Percentiles rank a stretch among this genome's conserved stretches.
These are phyloP conservation scores for Eurystomus glaucurus DNA, from an alignment of 2,797 vertebrate species.

Conservation along the genomic window DNA sequence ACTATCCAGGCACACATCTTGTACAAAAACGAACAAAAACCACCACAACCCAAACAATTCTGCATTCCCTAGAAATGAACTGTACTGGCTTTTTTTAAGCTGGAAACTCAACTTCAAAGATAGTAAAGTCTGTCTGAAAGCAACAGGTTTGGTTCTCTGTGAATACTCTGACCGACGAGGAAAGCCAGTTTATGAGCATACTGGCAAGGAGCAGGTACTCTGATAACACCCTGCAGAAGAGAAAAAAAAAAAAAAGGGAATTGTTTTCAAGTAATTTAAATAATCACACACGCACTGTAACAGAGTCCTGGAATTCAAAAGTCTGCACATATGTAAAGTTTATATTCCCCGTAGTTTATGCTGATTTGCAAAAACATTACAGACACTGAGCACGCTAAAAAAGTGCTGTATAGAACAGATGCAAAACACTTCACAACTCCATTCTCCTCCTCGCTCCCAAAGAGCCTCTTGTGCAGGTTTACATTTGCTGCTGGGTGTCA, in stretches of 20 bases:
- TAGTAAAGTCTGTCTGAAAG: constrained; percentile 92
- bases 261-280: background rate
- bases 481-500: no score
- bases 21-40: background rate
- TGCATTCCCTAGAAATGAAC: background rate
- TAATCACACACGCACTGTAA: background rate
- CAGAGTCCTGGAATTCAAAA: background rate
- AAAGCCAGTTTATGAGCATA: constrained; percentile 98
- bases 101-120: constrained; percentile 77
- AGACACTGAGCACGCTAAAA: background rate
- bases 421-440: background rate
- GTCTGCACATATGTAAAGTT: no score
- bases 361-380: background rate
- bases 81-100: background rate
- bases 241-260: no score
- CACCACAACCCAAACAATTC: background rate
- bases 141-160: constrained; percentile 87
- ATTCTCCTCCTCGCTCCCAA: background rate
- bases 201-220: constrained; percentile 96
- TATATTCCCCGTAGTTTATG: background rate
- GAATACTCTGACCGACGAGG: constrained; percentile 95
- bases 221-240: constrained; percentile 89
- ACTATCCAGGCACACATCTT: accelerated
- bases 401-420: accelerated
- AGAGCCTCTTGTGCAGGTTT: accelerated